phyloP scores from a whole-genome alignment of 2,888 invertebrate genomes.

The Apodemia zela region DNA sequence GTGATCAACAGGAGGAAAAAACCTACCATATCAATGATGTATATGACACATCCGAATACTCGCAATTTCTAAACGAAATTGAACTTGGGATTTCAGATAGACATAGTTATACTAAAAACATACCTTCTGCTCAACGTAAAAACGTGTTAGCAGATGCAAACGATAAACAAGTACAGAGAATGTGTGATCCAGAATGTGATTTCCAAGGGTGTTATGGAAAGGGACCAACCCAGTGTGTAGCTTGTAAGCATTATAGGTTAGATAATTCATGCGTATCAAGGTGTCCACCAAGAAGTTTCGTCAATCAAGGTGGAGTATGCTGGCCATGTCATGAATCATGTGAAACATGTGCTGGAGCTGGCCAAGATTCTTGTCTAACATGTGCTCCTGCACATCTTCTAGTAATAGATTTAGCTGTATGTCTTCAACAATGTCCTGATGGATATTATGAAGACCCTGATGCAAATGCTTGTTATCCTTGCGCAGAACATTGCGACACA shows the following conservation, averaged over 20 bases:
- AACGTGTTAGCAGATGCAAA: constrained; percentile 82
- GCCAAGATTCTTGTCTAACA: constrained; percentile 91
- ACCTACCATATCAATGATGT: constrained; percentile 83
- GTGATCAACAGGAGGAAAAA: constrained; percentile 66
- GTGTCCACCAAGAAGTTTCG: constrained; percentile 91
- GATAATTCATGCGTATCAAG: constrained; percentile 92
- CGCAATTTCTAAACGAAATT: constrained; percentile 75
- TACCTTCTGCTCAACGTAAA: constrained; percentile 81
- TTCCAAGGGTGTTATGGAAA: constrained; percentile 91
- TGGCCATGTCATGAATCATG: constrained; percentile 94
- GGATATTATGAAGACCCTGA: constrained; percentile 91
- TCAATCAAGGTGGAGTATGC: constrained; percentile 89
- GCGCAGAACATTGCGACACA: constrained; percentile 92
- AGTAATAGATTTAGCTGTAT: constrained; percentile 91
- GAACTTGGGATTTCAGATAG: constrained; percentile 79
- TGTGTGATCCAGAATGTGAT: constrained; percentile 90
- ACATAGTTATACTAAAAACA: constrained; percentile 84
- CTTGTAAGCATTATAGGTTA: constrained; percentile 89
- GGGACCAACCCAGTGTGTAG: constrained; percentile 90
- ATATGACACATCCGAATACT: constrained; percentile 81
- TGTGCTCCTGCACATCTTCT: constrained; percentile 91
- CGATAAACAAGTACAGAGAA: constrained; percentile 82
- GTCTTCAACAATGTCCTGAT: constrained; percentile 92
- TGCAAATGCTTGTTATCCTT: constrained; percentile 90
- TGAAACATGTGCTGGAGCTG: constrained; percentile 92